A percentile compares a stretch with the other conserved stretches of the same genome.
Conservation (phyloP, 2,113 vertebrate species). For the Phalacrocorax brasilianus region DNA sequence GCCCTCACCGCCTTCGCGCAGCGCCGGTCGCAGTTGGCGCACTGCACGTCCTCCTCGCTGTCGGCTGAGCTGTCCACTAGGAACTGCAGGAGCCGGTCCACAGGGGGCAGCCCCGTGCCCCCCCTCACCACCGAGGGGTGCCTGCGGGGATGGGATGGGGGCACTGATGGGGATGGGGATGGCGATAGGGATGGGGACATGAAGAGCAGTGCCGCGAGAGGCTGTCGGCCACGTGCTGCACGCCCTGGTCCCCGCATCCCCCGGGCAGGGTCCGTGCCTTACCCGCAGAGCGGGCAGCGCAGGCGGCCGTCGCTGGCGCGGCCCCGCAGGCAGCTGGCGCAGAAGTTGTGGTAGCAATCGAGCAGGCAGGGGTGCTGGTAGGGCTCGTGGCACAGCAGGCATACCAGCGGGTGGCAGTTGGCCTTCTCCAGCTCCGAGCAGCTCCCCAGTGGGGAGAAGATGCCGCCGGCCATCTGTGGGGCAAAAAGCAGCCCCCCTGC, state of each 20-base stretch:
- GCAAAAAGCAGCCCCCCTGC: background rate
- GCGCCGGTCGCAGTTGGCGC: conserved; percentile 89
- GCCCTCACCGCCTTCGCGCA: conserved; percentile 39
- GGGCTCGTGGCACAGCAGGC: conserved; percentile 87
- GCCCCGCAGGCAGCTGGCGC: conserved; percentile 85
- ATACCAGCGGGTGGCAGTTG: conserved; percentile 85
- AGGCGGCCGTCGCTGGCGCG: conserved; percentile 78
- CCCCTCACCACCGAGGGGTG: conserved; percentile 87
- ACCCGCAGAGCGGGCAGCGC: conserved; percentile 89
- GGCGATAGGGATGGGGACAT: background rate
- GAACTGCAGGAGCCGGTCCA: conserved; percentile 90
- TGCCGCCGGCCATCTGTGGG: conserved; percentile 83
- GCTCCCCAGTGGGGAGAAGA: conserved; percentile 79
- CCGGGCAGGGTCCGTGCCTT: background rate
- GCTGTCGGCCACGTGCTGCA: background rate
- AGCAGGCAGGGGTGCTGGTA: conserved; percentile 88
- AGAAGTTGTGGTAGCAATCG: conserved; percentile 93
- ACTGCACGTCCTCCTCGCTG: conserved; percentile 79
- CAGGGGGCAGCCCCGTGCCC: conserved; percentile 80
- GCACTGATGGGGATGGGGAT: background rate
- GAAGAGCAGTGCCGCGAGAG: background rate
- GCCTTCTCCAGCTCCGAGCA: conserved; percentile 76
- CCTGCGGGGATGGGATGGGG: conserved; percentile 33
- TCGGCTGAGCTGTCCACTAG: conserved; percentile 88
- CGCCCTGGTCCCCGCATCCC: rapidly evolving